Base-by-base conservation (phyloP, 2,888 invertebrate species). In the Smittia aterrima region DNA sequence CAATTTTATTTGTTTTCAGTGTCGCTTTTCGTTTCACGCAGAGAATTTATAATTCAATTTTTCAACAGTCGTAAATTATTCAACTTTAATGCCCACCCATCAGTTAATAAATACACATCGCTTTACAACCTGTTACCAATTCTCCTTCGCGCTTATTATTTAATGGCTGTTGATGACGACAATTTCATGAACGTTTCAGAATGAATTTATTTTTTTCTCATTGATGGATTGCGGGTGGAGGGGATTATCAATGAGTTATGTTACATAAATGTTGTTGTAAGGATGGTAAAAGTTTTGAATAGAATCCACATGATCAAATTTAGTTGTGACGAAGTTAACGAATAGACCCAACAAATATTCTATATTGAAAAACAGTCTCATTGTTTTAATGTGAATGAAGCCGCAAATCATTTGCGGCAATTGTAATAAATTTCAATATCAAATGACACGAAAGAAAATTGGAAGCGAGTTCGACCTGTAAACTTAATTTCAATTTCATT, bases 1-100 rank as follows among this genome's bases (percentile, higher is more conserved):
- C 72, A 72, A 72, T 72, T 72, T 72, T 72, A 72, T 72, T 72
- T 72, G 58, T 72, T 72, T 72, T 72, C 40, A 72, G 58, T 72
- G 72, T 62, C 72, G 16, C 25, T 27, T 20, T 27, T 38, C 20
- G 64, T 11, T 72, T 72, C 72, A 72, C 72, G 72, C 72, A 72
- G 72, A 22, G 72, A 64, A 64, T 54, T 72, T 72, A 72, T 72
- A 72, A 72, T 72, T 72, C 72, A 72, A 72, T 72, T 72, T 72
- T 72, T 72, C 72, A 72, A 58, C 72, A 72, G 72, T 62, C 72
- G 27, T 72, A 72, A 72, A 72, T 72, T 72, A 72, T 72, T 72
- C 72, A 40, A 62, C 27, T n/a, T 54, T 72, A 53, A 72, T 72
- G 62, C 62, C 53, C 58, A 72, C 72, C 72, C 58, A 58, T 62